Percentiles rank a stretch among this genome's conserved stretches.
These are phyloP conservation scores for Meteorus cinctellus DNA, from an alignment of 2,888 invertebrate genomes.

Conservation along the genomic window DNA sequence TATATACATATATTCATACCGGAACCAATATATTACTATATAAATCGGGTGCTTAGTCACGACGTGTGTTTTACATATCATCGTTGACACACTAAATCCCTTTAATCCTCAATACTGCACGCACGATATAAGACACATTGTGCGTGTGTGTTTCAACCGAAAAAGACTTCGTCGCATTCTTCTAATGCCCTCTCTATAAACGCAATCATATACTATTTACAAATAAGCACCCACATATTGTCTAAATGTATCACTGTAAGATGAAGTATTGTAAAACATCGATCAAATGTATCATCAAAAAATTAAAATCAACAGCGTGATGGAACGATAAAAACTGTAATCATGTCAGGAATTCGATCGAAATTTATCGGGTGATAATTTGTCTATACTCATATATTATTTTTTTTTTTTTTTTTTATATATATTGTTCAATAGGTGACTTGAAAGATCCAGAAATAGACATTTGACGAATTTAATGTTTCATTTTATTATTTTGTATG, in stretches of 20 bases:
- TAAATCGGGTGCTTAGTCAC: constrained; percentile 47
- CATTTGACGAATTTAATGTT: constrained; percentile 36
- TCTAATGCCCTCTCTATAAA: background rate
- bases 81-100: constrained; percentile 60
- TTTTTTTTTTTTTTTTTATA: constrained; percentile 17
- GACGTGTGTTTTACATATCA: constrained; percentile 60
- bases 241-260: constrained; percentile 50
- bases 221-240: constrained; percentile 51
- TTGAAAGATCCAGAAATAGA: background rate
- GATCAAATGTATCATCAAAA: background rate
- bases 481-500: constrained; percentile 36
- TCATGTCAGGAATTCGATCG: background rate
- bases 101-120: constrained; percentile 57
- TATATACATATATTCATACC: constrained; percentile 46
- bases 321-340: background rate
- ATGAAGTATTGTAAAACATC: constrained; percentile 43
- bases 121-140: constrained; percentile 63
- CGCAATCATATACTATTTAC: constrained; percentile 50
- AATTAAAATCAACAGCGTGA: background rate
- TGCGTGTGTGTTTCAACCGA: constrained; percentile 31
- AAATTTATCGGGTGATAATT: background rate
- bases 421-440: too few relatives aligned
- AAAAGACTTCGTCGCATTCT: constrained; percentile 7
- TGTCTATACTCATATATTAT: constrained; percentile 3
- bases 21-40: constrained; percentile 64